Evolutionary conservation across 2,797 vertebrate genomes (phyloP), one percentile per base, ranked within the genome.

Genomic region (Microctenopoma steveboyesi): DNA sequence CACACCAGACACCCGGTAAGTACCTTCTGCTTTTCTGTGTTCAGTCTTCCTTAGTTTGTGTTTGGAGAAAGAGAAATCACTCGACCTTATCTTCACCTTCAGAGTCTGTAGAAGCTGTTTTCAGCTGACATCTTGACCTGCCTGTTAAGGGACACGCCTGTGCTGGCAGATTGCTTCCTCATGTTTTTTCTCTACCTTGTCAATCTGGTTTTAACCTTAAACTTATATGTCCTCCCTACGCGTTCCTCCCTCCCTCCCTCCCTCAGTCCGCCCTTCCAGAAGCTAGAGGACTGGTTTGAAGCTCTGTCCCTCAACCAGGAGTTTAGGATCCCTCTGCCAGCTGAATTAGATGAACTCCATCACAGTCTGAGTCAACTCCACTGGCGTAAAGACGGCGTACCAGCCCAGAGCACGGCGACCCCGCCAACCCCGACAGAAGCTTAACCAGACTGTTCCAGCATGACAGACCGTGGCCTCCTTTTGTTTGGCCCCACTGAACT

Each of bases 251-350:
- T 46, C 33, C 47, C 27, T 40, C 65, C 39, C 14, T 50, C 33
- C 39, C 48, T 37, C 73, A 99, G 98, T 86, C 98, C 96, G 1
- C 87, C 96, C 39, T 99, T 98, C 88, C 95, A 96, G 73, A 98
- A 97, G 92, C 90, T 99, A 88, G 97, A 97, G 88, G 97, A 99
- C 89, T 98, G 93, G 77, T 97, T 99, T 30, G 95, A 94, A 74
- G 97, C 98, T 0, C 92, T 99, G 35, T 94, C 94, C 50, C 90
- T 98, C 25, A 96, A 96, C 89, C 93, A 96, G 90, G 98, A 99
- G 82, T 91, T 99, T 84, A 95, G 93, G 54, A 98, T 98, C 87
- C 97, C 96, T 0, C 92, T 99, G 46, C 98, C 97, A 0, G 93
- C 95, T 0, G 97, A 98, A 88, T 90, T 99, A 85, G 97, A 99